phyloP scores from a whole-genome alignment of 1,140 invertebrate species.

The Diachasmimorpha longicaudata region DNA sequence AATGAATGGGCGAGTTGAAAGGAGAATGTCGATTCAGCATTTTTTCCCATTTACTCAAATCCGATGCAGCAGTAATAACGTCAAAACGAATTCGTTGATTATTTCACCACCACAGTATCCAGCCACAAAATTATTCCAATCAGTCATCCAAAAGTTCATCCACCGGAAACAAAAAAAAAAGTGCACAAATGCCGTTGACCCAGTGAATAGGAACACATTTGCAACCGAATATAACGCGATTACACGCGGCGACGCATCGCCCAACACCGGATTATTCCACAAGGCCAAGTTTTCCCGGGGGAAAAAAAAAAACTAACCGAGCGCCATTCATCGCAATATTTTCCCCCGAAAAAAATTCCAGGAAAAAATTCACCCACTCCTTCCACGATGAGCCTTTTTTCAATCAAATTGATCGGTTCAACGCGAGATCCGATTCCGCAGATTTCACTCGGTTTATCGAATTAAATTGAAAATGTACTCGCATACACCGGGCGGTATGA shows the following conservation, averaged over 20 bases:
- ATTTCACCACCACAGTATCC: no score
- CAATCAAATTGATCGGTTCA: not conserved
- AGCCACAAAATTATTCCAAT: not conserved
- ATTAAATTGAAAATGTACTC: not conserved
- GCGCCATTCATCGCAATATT: not conserved
- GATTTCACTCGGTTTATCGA: constrained; percentile 20
- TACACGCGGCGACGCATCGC: not conserved
- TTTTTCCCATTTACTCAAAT: no score
- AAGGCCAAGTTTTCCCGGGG: not conserved
- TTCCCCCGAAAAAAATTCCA: not conserved
- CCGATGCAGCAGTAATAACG: no score
- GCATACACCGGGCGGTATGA: not conserved
- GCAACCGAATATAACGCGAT: not conserved
- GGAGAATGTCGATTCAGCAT: no score
- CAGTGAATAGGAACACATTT: not conserved
- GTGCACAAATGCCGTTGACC: not conserved
- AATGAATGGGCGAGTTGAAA: no score
- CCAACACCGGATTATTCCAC: not conserved
- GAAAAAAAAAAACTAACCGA: not conserved
- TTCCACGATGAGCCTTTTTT: not conserved
- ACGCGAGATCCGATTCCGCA: not conserved
- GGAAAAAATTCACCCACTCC: not conserved
- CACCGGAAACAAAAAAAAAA: not conserved
- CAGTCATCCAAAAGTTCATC: not conserved
- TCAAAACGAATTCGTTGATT: no score